A percentile compares a stretch with the other conserved stretches of the same genome.
Evolutionary conservation across 2,113 vertebrate species (phyloP).

Genomic region (Neoarius graeffei): DNA sequence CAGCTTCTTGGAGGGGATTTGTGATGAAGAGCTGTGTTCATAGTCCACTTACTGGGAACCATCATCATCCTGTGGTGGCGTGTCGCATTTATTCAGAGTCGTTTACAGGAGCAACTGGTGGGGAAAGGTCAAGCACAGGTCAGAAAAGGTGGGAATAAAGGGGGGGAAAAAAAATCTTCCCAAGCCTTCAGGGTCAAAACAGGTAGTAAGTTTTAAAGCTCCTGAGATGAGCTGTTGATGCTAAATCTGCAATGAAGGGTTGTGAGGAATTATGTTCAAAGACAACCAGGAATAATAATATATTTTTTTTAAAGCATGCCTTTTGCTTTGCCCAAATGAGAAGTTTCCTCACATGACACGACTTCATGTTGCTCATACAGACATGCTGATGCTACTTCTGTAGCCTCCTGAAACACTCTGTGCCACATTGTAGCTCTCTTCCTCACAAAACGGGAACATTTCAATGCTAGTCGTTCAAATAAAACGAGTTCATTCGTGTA

Average conservation of each 20-base stretch:
- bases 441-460: not conserved
- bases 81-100: conserved; percentile 11
- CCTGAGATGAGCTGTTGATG: not conserved
- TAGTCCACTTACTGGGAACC: conserved; percentile 77
- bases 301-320: not conserved
- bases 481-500: not conserved
- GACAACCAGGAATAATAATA: not conserved
- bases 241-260: not conserved
- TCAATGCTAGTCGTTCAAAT: not conserved
- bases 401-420: not conserved
- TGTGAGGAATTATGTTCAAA: not conserved
- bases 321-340: not conserved
- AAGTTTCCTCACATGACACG: not conserved
- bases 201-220: not conserved
- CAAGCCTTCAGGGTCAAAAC: not conserved
- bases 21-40: conserved; percentile 72
- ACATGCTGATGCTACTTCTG: not conserved
- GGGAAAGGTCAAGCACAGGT: not conserved
- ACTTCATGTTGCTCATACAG: not conserved
- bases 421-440: not conserved
- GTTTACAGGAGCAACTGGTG: conserved; percentile 10
- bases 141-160: not conserved
- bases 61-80: conserved; percentile 49
- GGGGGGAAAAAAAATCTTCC: too few relatives aligned
- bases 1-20: conserved; percentile 74